phyloP scores from a whole-genome alignment of 2,888 invertebrate species.

The Sycophila texana region DNA sequence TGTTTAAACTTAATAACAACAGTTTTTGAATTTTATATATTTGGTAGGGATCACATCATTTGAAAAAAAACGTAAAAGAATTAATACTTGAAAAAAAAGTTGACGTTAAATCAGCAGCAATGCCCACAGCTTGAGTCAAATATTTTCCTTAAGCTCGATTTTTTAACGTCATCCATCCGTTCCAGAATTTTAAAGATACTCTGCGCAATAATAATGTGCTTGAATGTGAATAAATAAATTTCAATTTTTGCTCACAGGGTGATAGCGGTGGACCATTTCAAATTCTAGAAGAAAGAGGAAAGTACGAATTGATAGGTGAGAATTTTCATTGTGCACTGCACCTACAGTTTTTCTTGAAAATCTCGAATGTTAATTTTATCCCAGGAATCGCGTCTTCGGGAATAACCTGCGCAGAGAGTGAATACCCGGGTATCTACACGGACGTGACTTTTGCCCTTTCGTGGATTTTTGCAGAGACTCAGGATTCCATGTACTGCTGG shows the following conservation, averaged over 20 bases:
- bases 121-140: too few relatives aligned
- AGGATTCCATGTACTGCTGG: conserved; percentile 63
- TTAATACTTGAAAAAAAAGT: too few relatives aligned
- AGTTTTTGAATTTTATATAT: too few relatives aligned
- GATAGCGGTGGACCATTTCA: conserved; percentile 64
- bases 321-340: neutral
- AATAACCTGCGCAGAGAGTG: conserved; percentile 58
- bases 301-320: conserved; percentile 57
- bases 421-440: conserved; percentile 59
- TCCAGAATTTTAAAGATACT: too few relatives aligned
- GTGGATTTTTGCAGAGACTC: conserved; percentile 59
- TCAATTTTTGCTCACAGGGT: conserved; percentile 54
- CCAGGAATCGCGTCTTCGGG: conserved; percentile 60
- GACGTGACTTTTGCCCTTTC: conserved; percentile 59
- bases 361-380: neutral
- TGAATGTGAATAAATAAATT: neutral
- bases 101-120: too few relatives aligned
- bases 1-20: too few relatives aligned
- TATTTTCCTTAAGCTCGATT: too few relatives aligned
- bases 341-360: neutral
- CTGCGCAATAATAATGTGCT: neutral
- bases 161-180: too few relatives aligned
- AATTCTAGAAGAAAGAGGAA: conserved; percentile 8
- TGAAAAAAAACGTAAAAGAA: too few relatives aligned
- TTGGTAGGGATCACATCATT: too few relatives aligned